phyloP scores from a whole-genome alignment of 2,797 vertebrate genomes.

The Hafferia zeledoni region DNA sequence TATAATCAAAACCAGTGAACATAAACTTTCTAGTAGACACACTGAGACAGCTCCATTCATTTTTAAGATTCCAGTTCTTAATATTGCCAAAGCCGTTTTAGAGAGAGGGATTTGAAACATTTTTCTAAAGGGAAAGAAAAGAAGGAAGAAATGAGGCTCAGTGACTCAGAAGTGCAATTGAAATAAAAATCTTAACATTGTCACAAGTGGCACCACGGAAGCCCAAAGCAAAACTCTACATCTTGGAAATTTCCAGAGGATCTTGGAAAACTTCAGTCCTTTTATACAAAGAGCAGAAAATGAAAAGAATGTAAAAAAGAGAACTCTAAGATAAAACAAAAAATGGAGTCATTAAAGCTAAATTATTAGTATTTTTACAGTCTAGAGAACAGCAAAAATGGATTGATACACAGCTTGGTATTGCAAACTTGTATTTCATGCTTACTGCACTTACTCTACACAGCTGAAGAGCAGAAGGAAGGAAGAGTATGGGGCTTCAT shows the following conservation, averaged over 20 bases:
- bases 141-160: neutral
- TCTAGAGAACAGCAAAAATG: neutral
- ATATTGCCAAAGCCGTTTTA: neutral
- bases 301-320: neutral
- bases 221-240: neutral
- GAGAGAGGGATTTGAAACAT: neutral
- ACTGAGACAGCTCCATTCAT: neutral
- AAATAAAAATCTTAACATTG: conserved; percentile 44
- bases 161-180: conserved; percentile 37
- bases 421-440: neutral
- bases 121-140: neutral
- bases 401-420: neutral
- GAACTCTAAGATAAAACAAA: neutral
- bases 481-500: neutral
- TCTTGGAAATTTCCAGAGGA: conserved; percentile 10
- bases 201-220: conserved; percentile 18
- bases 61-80: neutral
- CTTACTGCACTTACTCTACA: neutral
- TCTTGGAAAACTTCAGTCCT: neutral
- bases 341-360: neutral
- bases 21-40: neutral
- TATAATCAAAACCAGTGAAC: neutral
- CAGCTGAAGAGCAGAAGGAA: neutral
- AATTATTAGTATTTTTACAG: neutral
- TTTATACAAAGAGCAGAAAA: neutral